Percentiles rank a stretch among this genome's conserved stretches.
These are phyloP conservation scores for Brachionichthys hirsutus DNA, from an alignment of 2,113 vertebrate genomes.

Conservation along the genomic window DNA sequence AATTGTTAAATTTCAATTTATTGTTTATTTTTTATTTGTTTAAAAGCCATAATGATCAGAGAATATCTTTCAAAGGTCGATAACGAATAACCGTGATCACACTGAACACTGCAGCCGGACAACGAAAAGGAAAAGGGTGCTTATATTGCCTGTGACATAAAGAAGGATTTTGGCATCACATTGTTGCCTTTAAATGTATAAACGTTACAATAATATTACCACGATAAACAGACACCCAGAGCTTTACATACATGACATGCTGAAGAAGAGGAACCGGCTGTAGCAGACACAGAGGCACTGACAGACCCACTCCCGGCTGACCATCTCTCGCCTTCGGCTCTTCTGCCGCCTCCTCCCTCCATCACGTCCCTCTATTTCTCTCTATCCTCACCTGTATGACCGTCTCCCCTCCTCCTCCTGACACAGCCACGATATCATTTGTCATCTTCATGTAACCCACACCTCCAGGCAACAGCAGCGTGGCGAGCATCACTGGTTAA, in stretches of 20 bases:
- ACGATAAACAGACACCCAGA: conserved; percentile 3
- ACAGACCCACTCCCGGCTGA: conserved; percentile 91
- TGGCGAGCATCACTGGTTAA: conserved; percentile 52
- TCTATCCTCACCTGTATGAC: conserved; percentile 37
- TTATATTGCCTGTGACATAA: too few species aligned
- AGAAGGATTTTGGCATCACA: too few species aligned
- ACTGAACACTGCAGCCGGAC: too few species aligned
- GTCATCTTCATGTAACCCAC: conserved; percentile 81
- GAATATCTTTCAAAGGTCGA: too few species aligned
- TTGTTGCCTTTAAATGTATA: too few species aligned
- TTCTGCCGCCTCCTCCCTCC: conserved; percentile 25
- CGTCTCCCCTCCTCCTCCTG: background rate
- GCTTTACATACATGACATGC: conserved; percentile 89
- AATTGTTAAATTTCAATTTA: too few species aligned
- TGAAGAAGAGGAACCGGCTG: conserved; percentile 88
- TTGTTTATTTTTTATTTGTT: too few species aligned
- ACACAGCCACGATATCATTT: conserved; percentile 60
- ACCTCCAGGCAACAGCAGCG: conserved; percentile 63
- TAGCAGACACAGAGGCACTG: conserved; percentile 95
- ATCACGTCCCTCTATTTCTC: conserved; percentile 22
- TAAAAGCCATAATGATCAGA: too few species aligned
- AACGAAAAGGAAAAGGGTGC: too few species aligned
- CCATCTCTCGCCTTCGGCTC: conserved; percentile 75
- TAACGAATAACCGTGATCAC: too few species aligned
- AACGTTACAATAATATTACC: too few species aligned